phyloP scores from a whole-genome alignment of 2,888 invertebrate species.

The Amiota communis region DNA sequence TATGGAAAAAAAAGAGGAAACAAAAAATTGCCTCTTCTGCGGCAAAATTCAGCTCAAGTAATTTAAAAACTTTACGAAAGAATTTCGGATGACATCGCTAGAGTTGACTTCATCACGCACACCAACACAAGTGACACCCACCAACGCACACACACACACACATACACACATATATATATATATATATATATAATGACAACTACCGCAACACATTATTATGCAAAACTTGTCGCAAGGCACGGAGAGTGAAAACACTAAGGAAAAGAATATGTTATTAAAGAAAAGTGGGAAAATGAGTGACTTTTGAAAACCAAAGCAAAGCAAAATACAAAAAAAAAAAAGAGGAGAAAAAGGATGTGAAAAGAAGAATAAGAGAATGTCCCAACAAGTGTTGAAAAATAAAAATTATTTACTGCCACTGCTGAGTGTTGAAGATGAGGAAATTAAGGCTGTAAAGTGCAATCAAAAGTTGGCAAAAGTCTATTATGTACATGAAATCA shows the following conservation, averaged over 20 bases:
- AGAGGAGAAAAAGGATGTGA: neutral
- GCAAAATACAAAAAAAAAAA: neutral
- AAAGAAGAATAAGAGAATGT: neutral
- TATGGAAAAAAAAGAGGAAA: neutral
- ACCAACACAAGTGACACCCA: neutral
- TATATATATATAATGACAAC: neutral
- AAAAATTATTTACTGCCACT: conserved; percentile 2
- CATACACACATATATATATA: neutral
- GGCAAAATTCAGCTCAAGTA: conserved; percentile 32
- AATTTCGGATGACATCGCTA: conserved; percentile 17
- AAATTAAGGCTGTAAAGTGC: conserved; percentile 27
- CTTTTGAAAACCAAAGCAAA: conserved; percentile 16
- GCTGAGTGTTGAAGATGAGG: neutral
- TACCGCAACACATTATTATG: neutral
- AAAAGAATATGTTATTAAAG: neutral
- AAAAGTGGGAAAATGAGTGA: conserved; percentile 16
- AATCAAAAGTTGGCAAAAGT: conserved; percentile 3
- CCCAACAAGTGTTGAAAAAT: neutral
- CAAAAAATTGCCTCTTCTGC: conserved; percentile 1
- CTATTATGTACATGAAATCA: too few species aligned
- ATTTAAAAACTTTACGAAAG: conserved; percentile 32
- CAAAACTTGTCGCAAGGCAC: neutral
- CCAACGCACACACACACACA: neutral
- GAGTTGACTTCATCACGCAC: neutral
- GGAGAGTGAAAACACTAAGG: neutral